A percentile compares a stretch with the other conserved stretches of the same genome.
These are phyloP conservation scores for Diuraphis noxia DNA, from an alignment of 1,140 invertebrate genomes.

Conservation along the genomic window DNA sequence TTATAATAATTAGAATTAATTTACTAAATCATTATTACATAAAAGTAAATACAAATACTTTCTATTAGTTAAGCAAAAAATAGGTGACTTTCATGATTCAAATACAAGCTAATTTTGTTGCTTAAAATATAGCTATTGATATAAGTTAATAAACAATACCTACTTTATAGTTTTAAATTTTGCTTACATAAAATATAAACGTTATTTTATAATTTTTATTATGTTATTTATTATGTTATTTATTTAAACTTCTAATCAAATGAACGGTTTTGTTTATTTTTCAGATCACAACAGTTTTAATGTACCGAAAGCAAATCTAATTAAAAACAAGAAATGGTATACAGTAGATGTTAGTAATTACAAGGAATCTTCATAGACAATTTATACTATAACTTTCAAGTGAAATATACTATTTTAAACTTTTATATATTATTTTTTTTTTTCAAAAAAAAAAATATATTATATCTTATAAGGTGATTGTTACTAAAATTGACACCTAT, in stretches of 20 bases:
- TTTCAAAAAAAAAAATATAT: background rate
- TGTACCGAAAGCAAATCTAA: background rate
- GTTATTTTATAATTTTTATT: background rate
- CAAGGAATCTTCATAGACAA: constrained; percentile 4
- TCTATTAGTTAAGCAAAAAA: background rate
- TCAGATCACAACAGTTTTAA: constrained; percentile 26
- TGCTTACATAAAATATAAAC: background rate
- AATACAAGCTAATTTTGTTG: background rate
- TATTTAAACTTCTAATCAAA: background rate
- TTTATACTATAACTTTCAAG: constrained; percentile 10
- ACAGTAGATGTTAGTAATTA: constrained; percentile 43
- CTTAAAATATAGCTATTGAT: background rate
- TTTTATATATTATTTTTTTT: background rate
- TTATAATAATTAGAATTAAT: background rate
- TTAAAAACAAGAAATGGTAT: constrained; percentile 14
- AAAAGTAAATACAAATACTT: background rate
- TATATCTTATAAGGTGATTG: background rate
- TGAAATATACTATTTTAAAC: background rate
- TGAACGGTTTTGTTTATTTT: background rate
- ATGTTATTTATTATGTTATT: background rate
- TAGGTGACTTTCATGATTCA: background rate
- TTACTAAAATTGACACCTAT: constrained; percentile 20
- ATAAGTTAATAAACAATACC: background rate
- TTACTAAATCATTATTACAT: background rate
- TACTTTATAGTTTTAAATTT: too few species aligned